Evolutionary conservation across 2,888 invertebrate species (phyloP), one percentile per base, ranked within the genome.

Genomic region (Uloborus plumipes): DNA sequence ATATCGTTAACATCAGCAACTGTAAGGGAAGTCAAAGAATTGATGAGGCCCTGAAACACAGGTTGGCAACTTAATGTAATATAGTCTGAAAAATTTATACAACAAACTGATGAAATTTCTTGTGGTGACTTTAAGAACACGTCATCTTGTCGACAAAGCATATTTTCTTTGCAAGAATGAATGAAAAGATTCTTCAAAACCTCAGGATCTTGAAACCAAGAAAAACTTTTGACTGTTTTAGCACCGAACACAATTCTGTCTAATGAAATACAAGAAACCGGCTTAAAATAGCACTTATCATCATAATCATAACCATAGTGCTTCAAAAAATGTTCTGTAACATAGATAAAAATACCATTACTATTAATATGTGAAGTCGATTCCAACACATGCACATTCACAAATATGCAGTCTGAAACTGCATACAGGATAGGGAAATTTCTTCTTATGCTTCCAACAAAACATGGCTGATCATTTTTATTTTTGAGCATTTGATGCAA

Each of bases 31-130:
- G 53, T 80, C 16, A 62, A 55, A 14, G 61, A 49, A 18, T 47
- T 51, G 2, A 73, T 61, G 4, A 73, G n/a, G 14, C 79, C 79
- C 22, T 80, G 73, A 26, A 67, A 64, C 18, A 80, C 53, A 50
- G 79, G 79, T 18, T 80, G 79, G 14, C 73, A 73, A 64, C 73
- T 73, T n/a, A 80, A 49, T 55, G 69, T 80, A 49, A 80, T 49
- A 61, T 67, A 69, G 49, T 80, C 67, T 14, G 47, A 15, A 47
- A 49, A 64, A 47, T 64, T 62, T 15, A n/a, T 66, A 62, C 14
- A 66, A 61, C 18, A 53, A 16, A 26, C 58, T 39, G 39, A 20
- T 51, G 11, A 20, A 47, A 53, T 20, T 14, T 13, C 61, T 50
- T 11, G 72, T 59, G 3, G 53, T 31, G 39, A 67, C 61, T 9